A percentile compares a stretch with the other conserved stretches of the same genome.
These are phyloP conservation scores for Candoia aspera DNA, from an alignment of 2,113 vertebrate genomes.

Conservation along the genomic window DNA sequence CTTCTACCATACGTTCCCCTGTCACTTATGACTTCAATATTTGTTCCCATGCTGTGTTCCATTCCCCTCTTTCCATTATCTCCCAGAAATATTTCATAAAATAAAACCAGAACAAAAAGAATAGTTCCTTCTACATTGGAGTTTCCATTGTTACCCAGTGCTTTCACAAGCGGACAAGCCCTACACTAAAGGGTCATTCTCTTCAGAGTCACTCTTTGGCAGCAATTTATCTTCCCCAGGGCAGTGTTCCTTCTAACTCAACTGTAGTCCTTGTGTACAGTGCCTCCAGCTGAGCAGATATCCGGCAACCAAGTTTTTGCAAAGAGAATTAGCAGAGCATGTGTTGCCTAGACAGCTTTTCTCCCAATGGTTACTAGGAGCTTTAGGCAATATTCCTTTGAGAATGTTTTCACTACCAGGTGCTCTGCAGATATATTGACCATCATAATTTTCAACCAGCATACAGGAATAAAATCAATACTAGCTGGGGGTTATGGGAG, in stretches of 20 bases:
- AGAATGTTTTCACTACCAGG: neutral
- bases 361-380: neutral
- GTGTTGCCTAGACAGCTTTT: neutral
- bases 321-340: neutral
- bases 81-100: too few relatives aligned
- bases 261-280: neutral
- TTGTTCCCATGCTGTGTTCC: too few relatives aligned
- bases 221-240: neutral
- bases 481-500: neutral
- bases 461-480: constrained; percentile 6
- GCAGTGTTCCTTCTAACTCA: neutral
- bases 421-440: neutral
- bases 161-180: neutral
- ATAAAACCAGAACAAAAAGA: too few relatives aligned
- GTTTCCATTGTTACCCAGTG: neutral
- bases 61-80: too few relatives aligned
- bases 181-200: neutral
- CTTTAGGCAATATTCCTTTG: neutral
- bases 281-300: neutral
- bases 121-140: neutral
- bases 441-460: neutral
- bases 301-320: neutral
- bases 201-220: neutral
- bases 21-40: too few relatives aligned
- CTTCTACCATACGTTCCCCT: too few relatives aligned